Evolutionary conservation across 2,113 vertebrate genomes (phyloP).

Genomic region (Leucoraja erinaceus): DNA sequence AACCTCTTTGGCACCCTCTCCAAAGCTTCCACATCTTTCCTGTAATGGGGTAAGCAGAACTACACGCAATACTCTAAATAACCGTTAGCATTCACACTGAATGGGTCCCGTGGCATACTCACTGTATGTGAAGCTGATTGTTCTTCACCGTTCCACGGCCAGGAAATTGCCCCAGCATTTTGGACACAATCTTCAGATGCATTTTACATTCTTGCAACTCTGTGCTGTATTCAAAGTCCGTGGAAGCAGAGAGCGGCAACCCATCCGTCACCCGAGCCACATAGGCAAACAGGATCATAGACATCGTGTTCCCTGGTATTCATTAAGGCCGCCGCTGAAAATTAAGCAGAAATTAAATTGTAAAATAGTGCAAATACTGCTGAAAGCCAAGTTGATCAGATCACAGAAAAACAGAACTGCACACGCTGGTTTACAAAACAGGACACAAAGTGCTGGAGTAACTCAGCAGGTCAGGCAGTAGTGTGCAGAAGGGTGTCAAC

Average conservation of each 20-base stretch:
- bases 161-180: constrained; percentile 58
- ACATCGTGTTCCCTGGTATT: constrained; percentile 70
- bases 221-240: constrained; percentile 77
- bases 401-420: too few relatives aligned
- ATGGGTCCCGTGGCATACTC: constrained; percentile 47
- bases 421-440: too few relatives aligned
- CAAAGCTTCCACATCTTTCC: too few relatives aligned
- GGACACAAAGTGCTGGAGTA: too few relatives aligned
- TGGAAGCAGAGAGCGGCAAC: constrained; percentile 92
- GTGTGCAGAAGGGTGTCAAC: too few relatives aligned
- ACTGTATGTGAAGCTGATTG: constrained; percentile 74
- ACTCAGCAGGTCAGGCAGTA: too few relatives aligned
- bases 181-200: constrained; percentile 71
- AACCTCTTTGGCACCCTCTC: too few relatives aligned
- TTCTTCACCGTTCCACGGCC: constrained; percentile 69
- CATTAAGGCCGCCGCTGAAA: constrained; percentile 65
- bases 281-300: constrained; percentile 90
- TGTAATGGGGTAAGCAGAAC: too few relatives aligned
- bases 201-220: constrained; percentile 81
- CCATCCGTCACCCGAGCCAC: constrained; percentile 88
- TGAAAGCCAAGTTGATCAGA: too few relatives aligned
- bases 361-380: too few relatives aligned
- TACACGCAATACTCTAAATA: too few relatives aligned
- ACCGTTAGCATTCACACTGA: neutral
- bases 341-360: rapidly evolving